phyloP scores from a whole-genome alignment of 2,888 invertebrate species.

The Schizaphis graminum region DNA sequence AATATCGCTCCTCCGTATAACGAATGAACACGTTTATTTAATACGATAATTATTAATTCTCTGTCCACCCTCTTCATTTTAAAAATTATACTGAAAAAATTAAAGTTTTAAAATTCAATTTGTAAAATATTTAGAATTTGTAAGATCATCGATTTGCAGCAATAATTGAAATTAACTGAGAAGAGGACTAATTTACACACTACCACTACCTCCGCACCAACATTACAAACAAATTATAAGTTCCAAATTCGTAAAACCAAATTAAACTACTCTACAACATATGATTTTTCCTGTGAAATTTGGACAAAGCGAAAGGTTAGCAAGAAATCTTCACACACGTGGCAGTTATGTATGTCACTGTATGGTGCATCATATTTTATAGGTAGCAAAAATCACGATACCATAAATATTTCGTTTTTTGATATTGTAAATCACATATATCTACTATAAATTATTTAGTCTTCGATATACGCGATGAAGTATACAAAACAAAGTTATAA shows the following conservation, averaged over 20 bases:
- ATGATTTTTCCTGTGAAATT: neutral
- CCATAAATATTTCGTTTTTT: neutral
- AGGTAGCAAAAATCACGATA: neutral
- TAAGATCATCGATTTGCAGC: neutral
- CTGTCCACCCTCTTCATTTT: neutral
- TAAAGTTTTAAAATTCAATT: neutral
- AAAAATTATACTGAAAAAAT: neutral
- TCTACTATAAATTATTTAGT: neutral
- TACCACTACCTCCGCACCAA: fast-evolving
- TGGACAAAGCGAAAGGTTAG: neutral
- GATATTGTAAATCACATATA: neutral
- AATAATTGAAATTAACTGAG: neutral
- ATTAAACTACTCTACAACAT: neutral
- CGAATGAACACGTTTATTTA: neutral
- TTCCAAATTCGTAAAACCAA: neutral
- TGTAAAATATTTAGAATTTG: neutral
- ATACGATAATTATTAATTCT: neutral
- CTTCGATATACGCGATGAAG: neutral
- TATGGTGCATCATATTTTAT: neutral
- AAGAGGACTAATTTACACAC: neutral
- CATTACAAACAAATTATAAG: neutral
- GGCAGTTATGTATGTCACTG: neutral
- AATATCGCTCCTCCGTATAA: neutral
- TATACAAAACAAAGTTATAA: neutral
- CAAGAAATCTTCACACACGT: neutral